Evolutionary conservation across 2,113 vertebrate genomes (phyloP), one percentile per base, ranked within the genome.

Genomic region (Prinia subflava): DNA sequence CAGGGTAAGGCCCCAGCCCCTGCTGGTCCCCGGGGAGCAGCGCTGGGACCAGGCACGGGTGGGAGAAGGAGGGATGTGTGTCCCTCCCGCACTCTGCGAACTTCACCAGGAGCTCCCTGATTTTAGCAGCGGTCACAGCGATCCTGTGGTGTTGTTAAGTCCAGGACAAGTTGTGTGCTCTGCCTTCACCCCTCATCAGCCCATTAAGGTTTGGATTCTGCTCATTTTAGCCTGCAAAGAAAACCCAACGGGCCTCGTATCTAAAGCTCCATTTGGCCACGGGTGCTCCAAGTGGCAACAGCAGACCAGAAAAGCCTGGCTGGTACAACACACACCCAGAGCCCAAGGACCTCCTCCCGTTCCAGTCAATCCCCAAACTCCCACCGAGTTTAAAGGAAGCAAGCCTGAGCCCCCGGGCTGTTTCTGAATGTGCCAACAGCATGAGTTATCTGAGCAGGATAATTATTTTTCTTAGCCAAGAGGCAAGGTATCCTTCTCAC

Each of bases 381-480:
- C 90, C 93, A 96, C 86, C 2, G 42, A 93, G 93, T 92, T 96
- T 93, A 97, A 97, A 96, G 73, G 41, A 18, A 95, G 92, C 95
- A 86, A 88, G 67, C 28, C 86, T 30, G 46, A 83, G 92, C 85
- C 95, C 73, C 64, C n/a, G 16, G 90, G 92, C 93, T 94, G 62
- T 10, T 91, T 62, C 83, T 60, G 50, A 81, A 60, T 50, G 83
- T 87, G 90, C 94, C 95, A 93, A 71, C 5, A 95, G 92, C 73
- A 50, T n/a, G 79, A 94, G 96, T 95, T 97, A 96, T 94, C 89
- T 47, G 87, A 97, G 97, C 79, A 67, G 95, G 94, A 55, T 83
- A 94, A 25, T 92, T 95, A 92, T 96, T 97, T 98, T 97, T 96
- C 95, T 95, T 95, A 96, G 96, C 97, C 96, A 95, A 94, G 87